Conservation (phyloP, 2,797 vertebrate species). For the Pelodytes ibericus region DNA sequence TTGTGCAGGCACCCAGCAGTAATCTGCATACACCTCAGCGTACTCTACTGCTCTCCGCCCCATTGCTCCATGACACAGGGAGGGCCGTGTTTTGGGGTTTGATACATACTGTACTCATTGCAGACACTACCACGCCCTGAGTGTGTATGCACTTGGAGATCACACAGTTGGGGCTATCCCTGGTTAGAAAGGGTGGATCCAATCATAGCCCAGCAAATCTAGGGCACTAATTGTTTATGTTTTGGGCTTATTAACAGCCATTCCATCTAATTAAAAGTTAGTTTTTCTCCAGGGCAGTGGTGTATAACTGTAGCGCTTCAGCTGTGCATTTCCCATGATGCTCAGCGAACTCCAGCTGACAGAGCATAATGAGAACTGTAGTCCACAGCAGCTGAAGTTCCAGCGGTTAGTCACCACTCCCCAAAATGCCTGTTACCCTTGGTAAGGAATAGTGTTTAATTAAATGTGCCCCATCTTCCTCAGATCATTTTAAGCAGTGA, state of each 20-base stretch:
- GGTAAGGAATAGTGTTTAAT: too few relatives aligned
- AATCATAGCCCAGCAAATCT: conserved; percentile 1
- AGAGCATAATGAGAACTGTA: too few relatives aligned
- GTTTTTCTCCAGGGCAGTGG: too few relatives aligned
- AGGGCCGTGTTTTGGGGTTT: conserved; percentile 41
- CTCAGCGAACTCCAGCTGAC: too few relatives aligned
- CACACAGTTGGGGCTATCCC: background rate
- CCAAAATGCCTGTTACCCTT: too few relatives aligned
- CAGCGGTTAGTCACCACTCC: too few relatives aligned
- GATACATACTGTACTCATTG: background rate
- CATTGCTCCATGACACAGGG: conserved; percentile 17
- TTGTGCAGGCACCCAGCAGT: background rate
- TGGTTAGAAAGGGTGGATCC: background rate
- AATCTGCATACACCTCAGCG: conserved; percentile 24
- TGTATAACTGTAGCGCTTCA: too few relatives aligned
- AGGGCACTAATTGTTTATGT: conserved; percentile 6
- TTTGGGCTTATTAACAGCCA: background rate
- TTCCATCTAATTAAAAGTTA: too few relatives aligned
- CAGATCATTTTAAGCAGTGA: too few relatives aligned
- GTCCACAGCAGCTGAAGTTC: too few relatives aligned
- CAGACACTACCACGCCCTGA: conserved; percentile 35
- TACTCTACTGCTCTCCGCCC: conserved; percentile 11
- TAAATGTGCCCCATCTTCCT: too few relatives aligned
- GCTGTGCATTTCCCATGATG: too few relatives aligned
- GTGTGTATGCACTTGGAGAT: background rate